Base-by-base conservation (phyloP, 2,113 vertebrate species). In the Phylloscopus trochilus region DNA sequence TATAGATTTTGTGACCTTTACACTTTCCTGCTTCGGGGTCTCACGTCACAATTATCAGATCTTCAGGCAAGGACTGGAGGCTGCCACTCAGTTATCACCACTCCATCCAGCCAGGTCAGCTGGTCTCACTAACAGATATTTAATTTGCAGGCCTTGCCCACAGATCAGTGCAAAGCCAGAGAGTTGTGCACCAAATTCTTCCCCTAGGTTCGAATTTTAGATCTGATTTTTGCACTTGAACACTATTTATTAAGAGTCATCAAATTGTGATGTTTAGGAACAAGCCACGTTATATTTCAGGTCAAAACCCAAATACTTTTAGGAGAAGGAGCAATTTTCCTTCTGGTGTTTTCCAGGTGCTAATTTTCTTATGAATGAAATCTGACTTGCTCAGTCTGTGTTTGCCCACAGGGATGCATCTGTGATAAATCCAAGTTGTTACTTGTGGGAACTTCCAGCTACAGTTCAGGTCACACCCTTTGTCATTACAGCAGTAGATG, bases 231-330 rank as follows among this genome's bases (percentile, higher is more conserved):
- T 44, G 7, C 16, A 12, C 37, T 22, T 37, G 11, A 77, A 46
- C 17, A 17, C 9, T 33, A 33, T 44, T 60, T 60, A 11, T 66
- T 49, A n/a, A 26, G 7, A 43, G 20, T 21, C 78, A 66, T 9
- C 21, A 23, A 28, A 22, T 5, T 4, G 3, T 3, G 23, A 21
- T 17, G 6, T 51, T 46, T 91, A 49, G 35, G 37, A 66, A 62
- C 9, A 3, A 33, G 41, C 0, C 1, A 49, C 0, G 1, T 3
- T 31, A 16, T 6, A 3, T 39, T 93, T 59, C 55, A 59, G 14
- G 26, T 27, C 21, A 81, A 66, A 86, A 53, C 7, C 21, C 59
- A 85, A 56, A 41, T 13, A 19, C 11, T 17, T 68, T 56, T 47
- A 73, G 62, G 24, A 81, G 10, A 78, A 91, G 14, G 19, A 75